Evolutionary conservation across 2,113 vertebrate genomes (phyloP).

Genomic region (Odontesthes bonariensis): DNA sequence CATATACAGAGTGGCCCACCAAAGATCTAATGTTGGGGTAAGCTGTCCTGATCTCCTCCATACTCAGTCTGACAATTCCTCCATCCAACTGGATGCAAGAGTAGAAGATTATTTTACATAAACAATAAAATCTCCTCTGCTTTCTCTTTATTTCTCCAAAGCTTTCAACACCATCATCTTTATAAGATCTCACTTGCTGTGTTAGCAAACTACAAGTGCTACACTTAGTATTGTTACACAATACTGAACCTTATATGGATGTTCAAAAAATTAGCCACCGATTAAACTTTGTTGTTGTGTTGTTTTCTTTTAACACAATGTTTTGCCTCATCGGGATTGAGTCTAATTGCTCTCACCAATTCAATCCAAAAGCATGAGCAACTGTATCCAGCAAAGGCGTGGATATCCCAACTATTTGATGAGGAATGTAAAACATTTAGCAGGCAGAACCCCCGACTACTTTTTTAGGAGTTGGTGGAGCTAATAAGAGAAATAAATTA

Average conservation of each 20-base stretch:
- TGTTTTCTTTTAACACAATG: not conserved
- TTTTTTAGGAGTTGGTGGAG: not conserved
- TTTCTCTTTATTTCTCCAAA: not conserved
- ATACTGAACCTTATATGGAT: too few species aligned
- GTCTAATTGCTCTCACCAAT: not conserved
- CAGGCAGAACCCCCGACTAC: not conserved
- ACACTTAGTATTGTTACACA: too few species aligned
- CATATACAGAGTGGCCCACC: constrained; percentile 77
- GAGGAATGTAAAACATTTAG: not conserved
- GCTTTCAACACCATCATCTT: too few species aligned
- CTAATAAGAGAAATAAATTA: not conserved
- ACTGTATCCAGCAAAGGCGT: not conserved
- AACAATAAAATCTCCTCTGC: not conserved
- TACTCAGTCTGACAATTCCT: constrained; percentile 67
- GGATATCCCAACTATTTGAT: not conserved
- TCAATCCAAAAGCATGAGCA: not conserved
- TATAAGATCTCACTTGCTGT: too few species aligned
- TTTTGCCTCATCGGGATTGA: not conserved
- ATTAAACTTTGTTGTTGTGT: too few species aligned
- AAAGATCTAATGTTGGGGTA: constrained; percentile 68
- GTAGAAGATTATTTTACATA: not conserved
- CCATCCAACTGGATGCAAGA: constrained; percentile 68
- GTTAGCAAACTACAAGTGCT: too few species aligned
- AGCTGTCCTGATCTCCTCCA: constrained; percentile 70
- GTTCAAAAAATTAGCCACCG: too few species aligned